Base-by-base conservation (phyloP, 1,140 invertebrate genomes). In the Ladona fulva region DNA sequence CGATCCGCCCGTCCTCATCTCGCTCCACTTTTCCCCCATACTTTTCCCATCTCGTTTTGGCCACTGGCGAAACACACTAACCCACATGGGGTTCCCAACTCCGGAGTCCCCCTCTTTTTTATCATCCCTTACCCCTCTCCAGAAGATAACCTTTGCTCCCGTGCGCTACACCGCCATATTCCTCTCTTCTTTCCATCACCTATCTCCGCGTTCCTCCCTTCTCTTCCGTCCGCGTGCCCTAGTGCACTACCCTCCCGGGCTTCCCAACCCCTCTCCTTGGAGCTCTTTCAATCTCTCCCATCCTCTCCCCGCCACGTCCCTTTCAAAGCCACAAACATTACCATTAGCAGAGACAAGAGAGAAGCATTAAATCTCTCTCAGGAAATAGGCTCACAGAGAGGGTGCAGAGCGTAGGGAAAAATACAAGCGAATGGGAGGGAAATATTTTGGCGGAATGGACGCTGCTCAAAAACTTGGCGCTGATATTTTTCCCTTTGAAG, bases 301-400 rank as follows among this genome's bases (percentile, higher is more conserved):
- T n/a, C n/a, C n/a, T n/a, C n/a, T n/a, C n/a, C n/a, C n/a, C n/a
- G n/a, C n/a, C n/a, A n/a, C 52, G 52, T 12, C 52, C 14, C 52
- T 66, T 19, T 66, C 52, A 66, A 66, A 66, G 52, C 52, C 52
- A 66, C 52, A 66, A 66, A 66, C 52, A 66, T 66, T 66, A 66
- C 52, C 52, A 66, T 66, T 66, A 66, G 52, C 52, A 66, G 52
- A 66, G 52, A 66, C 52, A 66, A 66, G 52, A 22, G 52, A 66
- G 52, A 22, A 66, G 52, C 52, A 66, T 66, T 66, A 66, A 66
- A 66, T 66, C 52, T 66, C 52, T 66, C 52, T 66, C 52, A 22
- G 52, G 52, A 22, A 66, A 66, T 66, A 12, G 52, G 52, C n/a
- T n/a, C n/a, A n/a, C 5, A 22, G 52, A 66, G 52, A 22, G 52